phyloP scores from a whole-genome alignment of 2,797 vertebrate genomes.

The Sardinella longiceps region DNA sequence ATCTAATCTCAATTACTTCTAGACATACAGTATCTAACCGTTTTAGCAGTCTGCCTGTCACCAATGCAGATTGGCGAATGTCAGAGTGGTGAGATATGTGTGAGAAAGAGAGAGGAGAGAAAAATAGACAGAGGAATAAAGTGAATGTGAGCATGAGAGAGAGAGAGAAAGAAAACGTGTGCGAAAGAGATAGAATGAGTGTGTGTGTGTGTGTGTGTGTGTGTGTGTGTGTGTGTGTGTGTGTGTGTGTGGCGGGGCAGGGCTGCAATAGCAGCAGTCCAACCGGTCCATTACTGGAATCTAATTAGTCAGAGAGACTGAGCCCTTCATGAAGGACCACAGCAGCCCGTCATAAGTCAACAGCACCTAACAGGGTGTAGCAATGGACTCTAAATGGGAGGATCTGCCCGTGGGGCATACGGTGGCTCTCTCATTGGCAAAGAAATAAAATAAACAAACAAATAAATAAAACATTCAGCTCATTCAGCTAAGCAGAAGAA shows the following conservation, averaged over 20 bases:
- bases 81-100: background rate
- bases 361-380: conserved; percentile 31
- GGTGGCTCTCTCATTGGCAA: background rate
- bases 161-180: no score
- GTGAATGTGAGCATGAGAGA: background rate
- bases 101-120: background rate
- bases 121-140: no score
- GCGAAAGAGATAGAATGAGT: no score
- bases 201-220: background rate
- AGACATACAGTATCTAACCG: background rate
- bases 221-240: background rate
- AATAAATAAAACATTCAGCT: no score
- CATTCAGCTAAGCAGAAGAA: background rate
- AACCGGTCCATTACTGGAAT: conserved; percentile 78
- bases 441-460: background rate
- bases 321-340: conserved; percentile 33
- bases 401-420: background rate
- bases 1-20: background rate
- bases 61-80: background rate
- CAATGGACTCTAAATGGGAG: background rate
- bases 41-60: background rate
- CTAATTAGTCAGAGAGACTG: conserved; percentile 70
- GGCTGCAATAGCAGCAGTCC: conserved; percentile 38
- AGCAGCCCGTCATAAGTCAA: conserved; percentile 44
- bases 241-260: conserved; percentile 40